Evolutionary conservation across 2,888 invertebrate genomes (phyloP).

Genomic region (Drepana falcataria): DNA sequence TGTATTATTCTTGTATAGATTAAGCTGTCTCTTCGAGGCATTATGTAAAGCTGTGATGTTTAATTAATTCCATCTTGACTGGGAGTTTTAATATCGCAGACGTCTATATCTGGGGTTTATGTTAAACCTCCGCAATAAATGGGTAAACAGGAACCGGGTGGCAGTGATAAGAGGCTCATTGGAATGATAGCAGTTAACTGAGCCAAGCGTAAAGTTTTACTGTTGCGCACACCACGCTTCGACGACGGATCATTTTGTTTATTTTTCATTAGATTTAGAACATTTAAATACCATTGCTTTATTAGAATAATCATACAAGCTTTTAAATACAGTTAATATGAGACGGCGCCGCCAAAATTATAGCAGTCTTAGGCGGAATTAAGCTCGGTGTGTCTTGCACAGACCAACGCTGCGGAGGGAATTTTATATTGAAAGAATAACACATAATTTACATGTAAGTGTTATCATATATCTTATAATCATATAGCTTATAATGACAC

Average conservation of each 20-base stretch:
- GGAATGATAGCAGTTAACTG: slow-evolving; percentile 24
- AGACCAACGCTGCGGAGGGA: too few species aligned
- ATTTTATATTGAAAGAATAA: too few species aligned
- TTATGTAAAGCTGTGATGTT: slow-evolving; percentile 2
- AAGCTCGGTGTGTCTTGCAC: too few species aligned
- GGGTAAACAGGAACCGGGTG: slow-evolving; percentile 24
- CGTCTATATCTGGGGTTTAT: background rate
- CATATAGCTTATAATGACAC: too few species aligned
- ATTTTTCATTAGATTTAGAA: background rate
- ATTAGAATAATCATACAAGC: background rate
- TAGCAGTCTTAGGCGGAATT: too few species aligned
- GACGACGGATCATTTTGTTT: slow-evolving; percentile 3
- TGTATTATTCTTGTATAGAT: background rate
- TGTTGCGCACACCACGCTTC: slow-evolving; percentile 12
- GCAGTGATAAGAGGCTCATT: slow-evolving; percentile 33
- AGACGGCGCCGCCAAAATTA: too few species aligned
- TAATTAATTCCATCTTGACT: slow-evolving; percentile 1
- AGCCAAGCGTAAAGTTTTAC: slow-evolving; percentile 10
- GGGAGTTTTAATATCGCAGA: slow-evolving; percentile 1
- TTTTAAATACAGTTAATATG: too few species aligned
- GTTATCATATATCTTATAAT: too few species aligned
- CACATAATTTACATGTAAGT: too few species aligned
- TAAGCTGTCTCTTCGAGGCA: background rate
- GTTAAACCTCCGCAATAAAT: slow-evolving; percentile 11
- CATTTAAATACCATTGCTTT: slow-evolving; percentile 5